Percentiles rank a stretch among this genome's conserved stretches.
phyloP scores from a whole-genome alignment of 37 sponge, comb jelly and placozoan species.

The Axinella damicornis region DNA sequence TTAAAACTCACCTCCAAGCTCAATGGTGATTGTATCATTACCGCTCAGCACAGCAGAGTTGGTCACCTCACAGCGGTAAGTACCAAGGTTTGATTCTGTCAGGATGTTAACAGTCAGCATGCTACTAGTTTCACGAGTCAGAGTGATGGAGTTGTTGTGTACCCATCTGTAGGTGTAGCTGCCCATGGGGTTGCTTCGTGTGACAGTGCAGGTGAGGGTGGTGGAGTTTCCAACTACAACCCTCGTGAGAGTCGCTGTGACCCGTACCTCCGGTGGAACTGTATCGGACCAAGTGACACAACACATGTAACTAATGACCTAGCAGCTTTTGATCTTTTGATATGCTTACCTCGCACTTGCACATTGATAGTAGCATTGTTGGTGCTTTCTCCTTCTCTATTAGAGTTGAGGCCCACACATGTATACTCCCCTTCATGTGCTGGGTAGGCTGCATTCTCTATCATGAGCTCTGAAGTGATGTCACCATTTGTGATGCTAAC shows the following conservation, averaged over 20 bases:
- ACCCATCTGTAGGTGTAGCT: constrained; percentile 9
- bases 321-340: constrained; percentile 18
- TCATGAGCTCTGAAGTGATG: constrained; percentile 2
- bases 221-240: background rate
- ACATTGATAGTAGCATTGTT: too few species aligned
- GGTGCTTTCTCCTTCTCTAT: too few species aligned
- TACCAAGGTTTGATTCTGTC: too few species aligned
- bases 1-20: constrained; percentile 5
- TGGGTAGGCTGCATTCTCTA: too few species aligned
- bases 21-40: background rate
- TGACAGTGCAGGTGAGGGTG: constrained; percentile 24
- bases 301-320: too few species aligned
- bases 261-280: constrained; percentile 22
- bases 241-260: constrained; percentile 15
- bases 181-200: constrained; percentile 4
- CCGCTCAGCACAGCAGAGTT: background rate
- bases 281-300: too few species aligned
- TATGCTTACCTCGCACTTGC: too few species aligned
- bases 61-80: background rate
- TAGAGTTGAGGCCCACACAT: too few species aligned
- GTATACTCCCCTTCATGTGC: too few species aligned
- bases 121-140: too few species aligned
- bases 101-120: too few species aligned
- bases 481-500: background rate
- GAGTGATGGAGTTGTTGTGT: too few species aligned